These are phyloP conservation scores for Axis porcinus DNA, from an alignment of 2,113 vertebrate species.

Conservation along the genomic window DNA sequence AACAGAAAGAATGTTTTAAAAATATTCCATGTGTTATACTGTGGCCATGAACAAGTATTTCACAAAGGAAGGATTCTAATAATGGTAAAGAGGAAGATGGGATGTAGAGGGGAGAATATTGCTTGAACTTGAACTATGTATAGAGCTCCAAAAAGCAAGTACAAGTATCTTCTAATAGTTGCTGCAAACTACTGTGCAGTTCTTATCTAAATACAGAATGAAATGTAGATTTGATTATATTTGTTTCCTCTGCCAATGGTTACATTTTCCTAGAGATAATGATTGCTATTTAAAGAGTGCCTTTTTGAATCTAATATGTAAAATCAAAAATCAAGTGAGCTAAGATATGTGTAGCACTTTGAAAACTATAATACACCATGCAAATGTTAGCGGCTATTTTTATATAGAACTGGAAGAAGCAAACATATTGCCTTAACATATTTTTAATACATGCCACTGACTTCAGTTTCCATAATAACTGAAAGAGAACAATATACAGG, in stretches of 20 bases:
- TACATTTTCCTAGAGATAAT: background rate
- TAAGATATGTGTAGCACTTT: background rate
- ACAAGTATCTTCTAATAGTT: background rate
- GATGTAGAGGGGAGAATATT: background rate
- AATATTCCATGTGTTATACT: background rate
- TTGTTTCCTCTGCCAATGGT: background rate
- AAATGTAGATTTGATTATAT: background rate
- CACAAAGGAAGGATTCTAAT: background rate
- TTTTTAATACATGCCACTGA: background rate
- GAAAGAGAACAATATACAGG: background rate
- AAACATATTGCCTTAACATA: background rate
- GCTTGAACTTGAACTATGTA: background rate
- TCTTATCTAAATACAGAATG: background rate
- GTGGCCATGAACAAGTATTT: background rate
- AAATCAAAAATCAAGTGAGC: conserved; percentile 27
- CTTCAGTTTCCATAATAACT: background rate
- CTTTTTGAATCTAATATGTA: conserved; percentile 10
- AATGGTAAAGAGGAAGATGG: background rate
- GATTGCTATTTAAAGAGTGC: background rate
- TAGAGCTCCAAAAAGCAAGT: background rate
- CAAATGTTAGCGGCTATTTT: conserved; percentile 35
- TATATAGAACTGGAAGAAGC: background rate
- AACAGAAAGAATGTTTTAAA: background rate
- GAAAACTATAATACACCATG: background rate
- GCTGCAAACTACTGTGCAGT: background rate